Evolutionary conservation across 2,113 vertebrate species (phyloP), one percentile per base, ranked within the genome.

Genomic region (Coptodon bakossiorum): DNA sequence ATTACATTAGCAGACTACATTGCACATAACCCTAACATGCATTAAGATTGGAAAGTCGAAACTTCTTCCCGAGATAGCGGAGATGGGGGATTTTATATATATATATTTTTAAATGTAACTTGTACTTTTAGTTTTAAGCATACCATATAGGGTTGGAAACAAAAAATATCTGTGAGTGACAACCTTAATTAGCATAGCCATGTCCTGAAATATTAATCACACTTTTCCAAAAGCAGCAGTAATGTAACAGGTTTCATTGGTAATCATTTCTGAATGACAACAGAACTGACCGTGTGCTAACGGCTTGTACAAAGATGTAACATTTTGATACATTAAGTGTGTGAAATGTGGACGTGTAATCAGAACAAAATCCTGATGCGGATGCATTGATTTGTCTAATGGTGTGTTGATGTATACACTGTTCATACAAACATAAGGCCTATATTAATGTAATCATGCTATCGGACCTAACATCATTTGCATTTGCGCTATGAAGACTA

Each of bases 401-500:
- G 57, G 9, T 87, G 79, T 86, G 66, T 94, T 82, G 43, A 87
- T 82, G 84, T 71, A 81, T 83, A 86, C 86, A 85, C 90, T 92
- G 92, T 84, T 91, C 76, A 89, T 91, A 52, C 17, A 52, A 68
- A 50, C 48, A 88, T 82, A 85, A 89, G 57, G 79, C 85, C 61
- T 93, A 81, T 88, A 88, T 81, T 82, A 61, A 90, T 89, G 82
- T 93, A 54, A 91, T 50, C 85, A 80, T 93, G 81, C 85, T 93
- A 93, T 91, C 87, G 91, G 94, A 95, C 94, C 95, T 96, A 94
- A 95, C 89, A 91, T 80, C 89, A 86, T 94, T 94, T 95, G 94
- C 89, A 94, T 92, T 96, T 90, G 91, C 71, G 94, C 93, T 93
- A 94, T 87, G 82, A 90, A 90, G 63, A 93, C 89, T 90, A 86